phyloP scores from a whole-genome alignment of 2,888 invertebrate species.

The Nomada ferruginata region DNA sequence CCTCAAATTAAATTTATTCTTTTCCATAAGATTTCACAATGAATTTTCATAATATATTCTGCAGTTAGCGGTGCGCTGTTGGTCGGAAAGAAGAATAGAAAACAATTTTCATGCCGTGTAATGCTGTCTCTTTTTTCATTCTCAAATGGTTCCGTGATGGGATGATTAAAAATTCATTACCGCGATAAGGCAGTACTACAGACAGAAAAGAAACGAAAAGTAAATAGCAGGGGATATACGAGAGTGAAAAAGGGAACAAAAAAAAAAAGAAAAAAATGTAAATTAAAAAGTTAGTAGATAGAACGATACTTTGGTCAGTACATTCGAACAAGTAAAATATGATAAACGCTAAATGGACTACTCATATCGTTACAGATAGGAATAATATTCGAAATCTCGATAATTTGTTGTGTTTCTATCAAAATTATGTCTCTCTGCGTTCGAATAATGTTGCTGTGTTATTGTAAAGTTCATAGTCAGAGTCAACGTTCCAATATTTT shows the following conservation, averaged over 20 bases:
- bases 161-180: conserved; percentile 49
- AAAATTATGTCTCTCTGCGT: conserved; percentile 10
- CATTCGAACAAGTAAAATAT: conserved; percentile 60
- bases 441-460: conserved; percentile 18
- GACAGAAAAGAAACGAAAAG: conserved; percentile 51
- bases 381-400: conserved; percentile 45
- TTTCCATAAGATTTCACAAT: conserved; percentile 80
- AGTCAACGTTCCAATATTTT: conserved; percentile 16
- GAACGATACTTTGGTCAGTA: conserved; percentile 50
- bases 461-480: conserved; percentile 26
- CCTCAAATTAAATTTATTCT: conserved; percentile 80
- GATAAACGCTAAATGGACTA: conserved; percentile 57
- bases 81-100: conserved; percentile 66
- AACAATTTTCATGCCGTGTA: conserved; percentile 64
- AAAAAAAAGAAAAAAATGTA: conserved; percentile 43
- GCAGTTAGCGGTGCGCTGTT: conserved; percentile 78
- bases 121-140: conserved; percentile 48
- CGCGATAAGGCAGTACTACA: conserved; percentile 65
- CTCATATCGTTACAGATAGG: conserved; percentile 51
- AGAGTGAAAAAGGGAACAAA: conserved; percentile 11
- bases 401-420: conserved; percentile 13
- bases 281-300: conserved; percentile 52
- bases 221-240: conserved; percentile 34
- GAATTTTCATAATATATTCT: conserved; percentile 77
- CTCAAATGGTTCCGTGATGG: conserved; percentile 50